Conservation (phyloP, 2,797 vertebrate species). For the Lepus townsendii region DNA sequence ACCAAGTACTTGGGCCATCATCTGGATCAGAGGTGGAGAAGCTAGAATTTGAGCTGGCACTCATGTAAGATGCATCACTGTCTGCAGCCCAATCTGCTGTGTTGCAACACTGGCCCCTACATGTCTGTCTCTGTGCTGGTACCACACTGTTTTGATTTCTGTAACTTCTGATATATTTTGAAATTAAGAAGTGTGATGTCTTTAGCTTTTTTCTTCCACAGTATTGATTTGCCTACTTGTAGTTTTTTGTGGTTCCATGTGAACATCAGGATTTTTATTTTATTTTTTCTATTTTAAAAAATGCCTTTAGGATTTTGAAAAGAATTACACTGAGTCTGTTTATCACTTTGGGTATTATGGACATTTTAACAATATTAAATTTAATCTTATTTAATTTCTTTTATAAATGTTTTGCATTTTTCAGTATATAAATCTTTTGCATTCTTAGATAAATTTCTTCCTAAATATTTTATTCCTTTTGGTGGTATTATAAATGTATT, state of each 20-base stretch:
- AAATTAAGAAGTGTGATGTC: not conserved
- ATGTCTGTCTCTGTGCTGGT: too few species aligned
- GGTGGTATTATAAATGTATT: not conserved
- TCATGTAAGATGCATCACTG: too few species aligned
- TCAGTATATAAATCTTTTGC: not conserved
- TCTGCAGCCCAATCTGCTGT: too few species aligned
- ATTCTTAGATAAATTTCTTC: not conserved
- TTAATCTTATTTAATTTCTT: not conserved
- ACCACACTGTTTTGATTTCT: not conserved
- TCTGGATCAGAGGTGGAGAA: too few species aligned
- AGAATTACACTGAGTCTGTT: not conserved
- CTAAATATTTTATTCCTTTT: not conserved
- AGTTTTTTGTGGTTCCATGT: not conserved
- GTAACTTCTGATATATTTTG: not conserved
- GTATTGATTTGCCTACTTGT: not conserved
- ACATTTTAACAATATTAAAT: not conserved
- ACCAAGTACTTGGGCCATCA: too few species aligned
- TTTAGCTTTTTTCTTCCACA: not conserved
- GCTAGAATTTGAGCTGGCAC: too few species aligned
- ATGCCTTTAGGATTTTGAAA: not conserved
- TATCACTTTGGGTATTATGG: not conserved
- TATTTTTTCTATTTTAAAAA: not conserved
- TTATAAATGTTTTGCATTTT: not conserved
- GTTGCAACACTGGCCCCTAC: too few species aligned
- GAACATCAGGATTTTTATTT: not conserved